Percentiles rank a stretch among this genome's conserved stretches.
These are phyloP conservation scores for Globia sparganii DNA, from an alignment of 2,888 invertebrate species.

Conservation along the genomic window DNA sequence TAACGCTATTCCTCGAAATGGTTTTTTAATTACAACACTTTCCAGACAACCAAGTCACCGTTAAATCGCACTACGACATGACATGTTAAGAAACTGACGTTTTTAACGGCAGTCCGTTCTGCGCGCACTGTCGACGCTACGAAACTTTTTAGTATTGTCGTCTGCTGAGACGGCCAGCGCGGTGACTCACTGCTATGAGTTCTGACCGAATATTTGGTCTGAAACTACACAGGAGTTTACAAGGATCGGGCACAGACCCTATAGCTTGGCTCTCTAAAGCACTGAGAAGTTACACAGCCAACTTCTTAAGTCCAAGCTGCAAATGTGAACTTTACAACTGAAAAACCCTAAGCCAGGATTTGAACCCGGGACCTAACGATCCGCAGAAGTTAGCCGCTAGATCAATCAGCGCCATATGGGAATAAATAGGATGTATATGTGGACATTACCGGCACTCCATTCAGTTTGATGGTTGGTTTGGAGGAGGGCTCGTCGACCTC, in stretches of 20 bases:
- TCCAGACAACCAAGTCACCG: neutral
- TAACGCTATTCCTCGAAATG: no score
- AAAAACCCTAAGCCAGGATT: neutral
- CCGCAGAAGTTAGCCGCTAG: neutral
- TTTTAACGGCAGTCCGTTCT: neutral
- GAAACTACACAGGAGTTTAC: neutral
- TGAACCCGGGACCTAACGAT: no score
- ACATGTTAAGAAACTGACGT: no score
- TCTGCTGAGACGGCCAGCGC: neutral
- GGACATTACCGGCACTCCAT: slow-evolving; percentile 87
- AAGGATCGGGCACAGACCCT: neutral
- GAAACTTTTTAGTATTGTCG: neutral
- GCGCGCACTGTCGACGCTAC: neutral
- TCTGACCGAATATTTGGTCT: neutral
- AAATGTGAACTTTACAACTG: neutral
- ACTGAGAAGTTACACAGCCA: neutral
- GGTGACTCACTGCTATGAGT: neutral
- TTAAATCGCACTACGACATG: neutral
- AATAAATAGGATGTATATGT: neutral
- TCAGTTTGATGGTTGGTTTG: slow-evolving; percentile 87
- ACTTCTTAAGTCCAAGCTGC: neutral
- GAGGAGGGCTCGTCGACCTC: slow-evolving; percentile 78
- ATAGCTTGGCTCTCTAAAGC: neutral
- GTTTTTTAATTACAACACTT: no score
- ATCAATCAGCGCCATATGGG: neutral